A percentile compares a stretch with the other conserved stretches of the same genome.
These are phyloP conservation scores for Poeciliopsis occidentalis DNA, from an alignment of 2,113 vertebrate genomes.

Conservation along the genomic window DNA sequence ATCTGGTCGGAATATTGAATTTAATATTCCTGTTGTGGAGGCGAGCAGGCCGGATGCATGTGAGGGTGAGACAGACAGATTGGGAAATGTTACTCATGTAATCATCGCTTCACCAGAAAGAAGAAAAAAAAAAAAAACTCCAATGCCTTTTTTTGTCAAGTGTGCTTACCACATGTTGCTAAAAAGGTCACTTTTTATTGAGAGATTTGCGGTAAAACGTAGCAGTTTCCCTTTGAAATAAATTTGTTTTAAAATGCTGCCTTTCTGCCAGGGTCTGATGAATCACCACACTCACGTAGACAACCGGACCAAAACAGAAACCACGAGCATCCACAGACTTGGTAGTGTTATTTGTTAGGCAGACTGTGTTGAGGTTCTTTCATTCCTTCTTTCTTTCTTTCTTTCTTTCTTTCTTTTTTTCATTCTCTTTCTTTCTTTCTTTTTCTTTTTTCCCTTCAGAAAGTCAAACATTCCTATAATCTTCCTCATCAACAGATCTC, in stretches of 20 bases:
- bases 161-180: slow-evolving; percentile 39
- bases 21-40: slow-evolving; percentile 60
- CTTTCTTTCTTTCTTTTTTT: not conserved
- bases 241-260: slow-evolving; percentile 31
- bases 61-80: slow-evolving; percentile 49
- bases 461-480: no score
- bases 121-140: slow-evolving; percentile 12
- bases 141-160: slow-evolving; percentile 29
- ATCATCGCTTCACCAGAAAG: slow-evolving; percentile 45
- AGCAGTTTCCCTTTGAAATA: slow-evolving; percentile 31
- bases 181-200: slow-evolving; percentile 4
- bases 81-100: slow-evolving; percentile 63
- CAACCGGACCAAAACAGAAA: not conserved
- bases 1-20: slow-evolving; percentile 48
- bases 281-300: slow-evolving; percentile 16
- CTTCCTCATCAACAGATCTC: no score
- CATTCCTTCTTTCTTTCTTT: not conserved
- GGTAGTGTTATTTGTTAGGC: not conserved
- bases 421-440: not conserved
- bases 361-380: not conserved
- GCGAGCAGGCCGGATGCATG: slow-evolving; percentile 47
- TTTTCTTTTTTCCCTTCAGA: not conserved
- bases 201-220: slow-evolving; percentile 21
- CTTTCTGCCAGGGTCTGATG: slow-evolving; percentile 23
- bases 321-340: not conserved